Evolutionary conservation across 2,113 vertebrate genomes (phyloP), one percentile per base, ranked within the genome.

Genomic region (Ardeotis arabs): DNA sequence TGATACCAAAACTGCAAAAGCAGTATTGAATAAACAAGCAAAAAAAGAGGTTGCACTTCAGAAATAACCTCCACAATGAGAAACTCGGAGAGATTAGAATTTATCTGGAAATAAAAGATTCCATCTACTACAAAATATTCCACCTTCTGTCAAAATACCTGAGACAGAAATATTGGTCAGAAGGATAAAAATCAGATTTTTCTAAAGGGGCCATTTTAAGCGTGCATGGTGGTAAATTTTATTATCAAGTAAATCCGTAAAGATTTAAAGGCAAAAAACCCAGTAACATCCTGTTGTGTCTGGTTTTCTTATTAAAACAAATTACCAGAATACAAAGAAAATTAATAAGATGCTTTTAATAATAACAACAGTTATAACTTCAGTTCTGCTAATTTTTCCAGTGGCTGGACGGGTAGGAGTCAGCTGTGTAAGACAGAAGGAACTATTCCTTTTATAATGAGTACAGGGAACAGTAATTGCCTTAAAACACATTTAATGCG

Each of bases 251-350:
- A 60, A 64, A 44, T 29, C 21, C 53, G 13, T 53, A 68, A 82
- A 45, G 33, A 66, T 52, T 75, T 82, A 82, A 95, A 79, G 8
- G 21, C 39, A 90, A 90, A 56, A 56, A 64, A 87, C 14, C 66
- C 85, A 83, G 22, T 44, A 96, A 55, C 44, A 18, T 49, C 33
- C 33, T 56, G 67, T 63, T 75, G 14, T 5, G 6, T 52, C 59
- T 91, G 29, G 37, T 87, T 82, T 95, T 79, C 70, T 91, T 67
- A 74, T 64, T 53, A 47, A 78, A 88, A 79, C 27, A 77, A 84
- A 84, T 80, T 67, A 84, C 28, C 44, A 68, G 12, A 74, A 78
- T 8, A 78, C 41, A 62, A 79, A n/a, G 24, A 75, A 91, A 93
- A 93, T 83, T 31, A 89, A 0, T 19, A 87, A 87, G 39, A 85